These are phyloP conservation scores for Coccyzus lansbergi DNA, from an alignment of 2,797 vertebrate genomes.

Conservation along the genomic window DNA sequence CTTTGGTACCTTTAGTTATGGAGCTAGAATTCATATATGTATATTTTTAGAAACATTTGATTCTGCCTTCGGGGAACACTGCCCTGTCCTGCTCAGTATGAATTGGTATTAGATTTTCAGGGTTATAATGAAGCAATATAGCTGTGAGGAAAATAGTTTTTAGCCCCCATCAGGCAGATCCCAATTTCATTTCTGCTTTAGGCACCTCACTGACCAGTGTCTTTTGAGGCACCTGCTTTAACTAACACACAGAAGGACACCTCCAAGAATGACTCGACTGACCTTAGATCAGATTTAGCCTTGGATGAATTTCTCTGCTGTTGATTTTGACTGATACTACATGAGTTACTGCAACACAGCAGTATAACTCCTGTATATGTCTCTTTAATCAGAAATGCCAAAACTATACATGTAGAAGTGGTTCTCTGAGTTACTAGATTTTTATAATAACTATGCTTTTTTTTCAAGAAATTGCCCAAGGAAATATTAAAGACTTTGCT, in stretches of 20 bases:
- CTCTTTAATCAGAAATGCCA: not conserved
- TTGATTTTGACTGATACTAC: not conserved
- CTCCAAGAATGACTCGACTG: slow-evolving; percentile 6
- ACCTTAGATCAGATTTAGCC: not conserved
- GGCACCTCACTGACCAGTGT: not conserved
- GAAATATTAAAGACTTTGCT: too few relatives aligned
- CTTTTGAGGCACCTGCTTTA: not conserved
- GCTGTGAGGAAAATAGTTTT: not conserved
- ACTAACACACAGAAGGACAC: not conserved
- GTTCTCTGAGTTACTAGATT: not conserved
- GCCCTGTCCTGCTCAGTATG: not conserved
- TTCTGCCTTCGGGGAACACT: not conserved
- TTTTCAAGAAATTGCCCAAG: too few relatives aligned
- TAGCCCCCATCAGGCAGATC: not conserved
- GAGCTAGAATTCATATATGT: not conserved
- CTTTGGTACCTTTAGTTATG: not conserved
- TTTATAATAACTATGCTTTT: not conserved
- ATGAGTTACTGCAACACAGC: not conserved
- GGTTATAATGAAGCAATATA: not conserved
- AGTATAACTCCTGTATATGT: not conserved
- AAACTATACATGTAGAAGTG: not conserved
- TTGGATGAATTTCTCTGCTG: not conserved
- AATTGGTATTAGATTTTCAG: not conserved
- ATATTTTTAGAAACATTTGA: not conserved
- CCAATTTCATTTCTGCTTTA: not conserved